A percentile compares a stretch with the other conserved stretches of the same genome.
Evolutionary conservation across 1,140 invertebrate genomes (phyloP).

Genomic region (Leptoteleia sp.): DNA sequence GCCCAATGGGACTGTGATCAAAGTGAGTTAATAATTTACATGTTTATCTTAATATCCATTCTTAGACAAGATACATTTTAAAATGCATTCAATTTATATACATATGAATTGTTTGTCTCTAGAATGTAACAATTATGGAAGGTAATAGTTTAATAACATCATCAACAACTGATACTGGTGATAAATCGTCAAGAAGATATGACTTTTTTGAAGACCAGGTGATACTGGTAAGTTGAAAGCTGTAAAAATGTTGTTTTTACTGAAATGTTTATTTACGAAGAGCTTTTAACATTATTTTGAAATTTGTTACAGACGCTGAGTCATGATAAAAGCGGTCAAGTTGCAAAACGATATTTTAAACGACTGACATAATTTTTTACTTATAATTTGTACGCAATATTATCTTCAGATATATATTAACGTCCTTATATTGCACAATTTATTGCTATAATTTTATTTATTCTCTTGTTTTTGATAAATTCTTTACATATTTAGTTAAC

Average conservation of each 20-base stretch:
- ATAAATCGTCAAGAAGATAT: conserved; percentile 79
- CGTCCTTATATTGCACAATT: no score
- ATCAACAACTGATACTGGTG: conserved; percentile 80
- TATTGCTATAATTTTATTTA: no score
- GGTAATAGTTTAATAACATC: conserved; percentile 80
- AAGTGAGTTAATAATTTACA: conserved; percentile 64
- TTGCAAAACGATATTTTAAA: conserved; percentile 74
- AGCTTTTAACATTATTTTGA: conserved; percentile 5
- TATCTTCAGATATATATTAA: no score
- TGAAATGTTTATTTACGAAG: no score
- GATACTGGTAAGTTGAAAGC: conserved; percentile 78
- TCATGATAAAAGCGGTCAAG: conserved; percentile 70
- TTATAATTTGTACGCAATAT: neutral
- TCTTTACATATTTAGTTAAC: no score
- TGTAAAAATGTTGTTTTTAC: no score
- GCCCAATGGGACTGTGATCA: conserved; percentile 72
- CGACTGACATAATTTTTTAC: conserved; percentile 39
- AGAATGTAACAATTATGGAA: conserved; percentile 82
- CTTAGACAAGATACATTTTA: no score
- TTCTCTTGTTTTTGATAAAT: no score
- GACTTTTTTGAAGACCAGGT: conserved; percentile 82
- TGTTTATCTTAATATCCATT: no score
- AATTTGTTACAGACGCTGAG: conserved; percentile 73
- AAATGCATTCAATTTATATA: no score
- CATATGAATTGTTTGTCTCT: no score